Percentiles rank a stretch among this genome's conserved stretches.
Conservation (phyloP, 2,113 vertebrate genomes). For the Toxotes jaculatrix region DNA sequence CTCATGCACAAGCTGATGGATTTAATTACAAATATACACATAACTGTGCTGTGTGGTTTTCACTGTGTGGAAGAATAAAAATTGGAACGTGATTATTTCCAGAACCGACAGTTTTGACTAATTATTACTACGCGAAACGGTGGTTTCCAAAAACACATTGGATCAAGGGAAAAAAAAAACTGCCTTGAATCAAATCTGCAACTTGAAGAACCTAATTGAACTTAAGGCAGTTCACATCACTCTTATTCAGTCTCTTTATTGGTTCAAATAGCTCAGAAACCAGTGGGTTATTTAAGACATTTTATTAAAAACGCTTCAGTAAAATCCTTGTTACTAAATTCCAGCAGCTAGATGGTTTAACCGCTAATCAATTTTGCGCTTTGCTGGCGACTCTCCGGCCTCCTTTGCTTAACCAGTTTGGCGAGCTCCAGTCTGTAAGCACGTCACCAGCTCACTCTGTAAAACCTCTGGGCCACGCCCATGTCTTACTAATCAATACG, state of each 20-base stretch:
- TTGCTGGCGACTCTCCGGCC: no score
- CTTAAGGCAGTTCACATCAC: not conserved
- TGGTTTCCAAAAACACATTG: no score
- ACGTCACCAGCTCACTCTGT: not conserved
- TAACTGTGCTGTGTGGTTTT: no score
- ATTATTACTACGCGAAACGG: no score
- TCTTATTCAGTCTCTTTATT: no score
- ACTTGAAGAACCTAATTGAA: not conserved
- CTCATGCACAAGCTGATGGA: slow-evolving; percentile 34
- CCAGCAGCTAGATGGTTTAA: no score
- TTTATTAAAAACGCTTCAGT: no score
- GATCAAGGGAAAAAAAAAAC: no score
- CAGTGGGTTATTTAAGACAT: not conserved
- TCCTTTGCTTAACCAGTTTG: not conserved
- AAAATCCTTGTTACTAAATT: no score
- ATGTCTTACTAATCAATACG: not conserved
- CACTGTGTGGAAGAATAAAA: not conserved
- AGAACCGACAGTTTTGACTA: no score
- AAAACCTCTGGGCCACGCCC: not conserved
- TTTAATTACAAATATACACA: slow-evolving; percentile 34
- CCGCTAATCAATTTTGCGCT: no score
- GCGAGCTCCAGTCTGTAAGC: not conserved
- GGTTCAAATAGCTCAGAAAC: not conserved
- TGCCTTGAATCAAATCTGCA: not conserved
- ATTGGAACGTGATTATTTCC: no score